These are phyloP conservation scores for Cuniculus paca DNA, from an alignment of 2,797 vertebrate genomes.

Conservation along the genomic window DNA sequence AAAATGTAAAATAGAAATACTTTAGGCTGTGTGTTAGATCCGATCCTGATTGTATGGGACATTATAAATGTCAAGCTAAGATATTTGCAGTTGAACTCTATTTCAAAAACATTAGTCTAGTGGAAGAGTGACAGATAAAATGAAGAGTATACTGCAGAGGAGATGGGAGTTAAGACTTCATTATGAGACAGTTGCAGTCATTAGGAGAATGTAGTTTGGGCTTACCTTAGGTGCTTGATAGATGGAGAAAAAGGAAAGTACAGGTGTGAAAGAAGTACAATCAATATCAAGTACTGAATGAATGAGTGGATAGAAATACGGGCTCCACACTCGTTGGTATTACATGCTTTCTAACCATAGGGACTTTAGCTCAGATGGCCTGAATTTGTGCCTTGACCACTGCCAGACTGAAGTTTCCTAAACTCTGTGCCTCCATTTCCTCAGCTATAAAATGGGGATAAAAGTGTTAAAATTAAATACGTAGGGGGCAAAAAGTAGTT, in stretches of 20 bases:
- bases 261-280: not conserved
- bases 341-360: not conserved
- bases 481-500: not conserved
- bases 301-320: not conserved
- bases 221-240: constrained; percentile 13
- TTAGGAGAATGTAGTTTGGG: not conserved
- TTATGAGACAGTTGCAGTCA: not conserved
- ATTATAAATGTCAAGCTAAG: constrained; percentile 49
- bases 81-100: constrained; percentile 48
- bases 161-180: not conserved
- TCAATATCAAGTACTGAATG: not conserved
- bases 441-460: not conserved
- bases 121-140: constrained; percentile 46
- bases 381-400: not conserved
- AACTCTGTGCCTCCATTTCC: constrained; percentile 25
- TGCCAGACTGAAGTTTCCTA: not conserved
- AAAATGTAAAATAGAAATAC: constrained; percentile 48
- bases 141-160: not conserved
- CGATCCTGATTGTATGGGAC: not conserved
- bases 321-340: not conserved
- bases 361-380: not conserved
- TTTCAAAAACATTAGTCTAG: constrained; percentile 41
- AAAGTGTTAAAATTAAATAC: constrained; percentile 49
- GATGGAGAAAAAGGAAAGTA: not conserved
- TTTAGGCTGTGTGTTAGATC: constrained; percentile 7